These are phyloP conservation scores for Nixonia krombeini DNA, from an alignment of 1,140 invertebrate species.

Conservation along the genomic window DNA sequence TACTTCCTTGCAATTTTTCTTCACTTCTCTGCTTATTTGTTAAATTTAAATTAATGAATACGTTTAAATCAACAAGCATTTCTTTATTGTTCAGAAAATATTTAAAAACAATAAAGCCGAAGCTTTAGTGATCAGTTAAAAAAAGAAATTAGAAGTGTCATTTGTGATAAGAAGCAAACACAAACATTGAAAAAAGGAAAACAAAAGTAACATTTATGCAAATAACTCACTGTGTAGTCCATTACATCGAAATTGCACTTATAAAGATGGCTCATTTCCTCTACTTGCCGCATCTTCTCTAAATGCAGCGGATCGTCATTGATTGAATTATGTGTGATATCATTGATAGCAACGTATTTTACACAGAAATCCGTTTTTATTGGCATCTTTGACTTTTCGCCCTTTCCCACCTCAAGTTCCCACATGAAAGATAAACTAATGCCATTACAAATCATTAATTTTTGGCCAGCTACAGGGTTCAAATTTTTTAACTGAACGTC, in stretches of 20 bases:
- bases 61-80: too few relatives aligned
- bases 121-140: too few relatives aligned
- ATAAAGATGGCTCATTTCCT: conserved; percentile 66
- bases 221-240: conserved; percentile 77
- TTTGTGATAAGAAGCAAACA: too few relatives aligned
- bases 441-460: conserved; percentile 76
- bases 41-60: too few relatives aligned
- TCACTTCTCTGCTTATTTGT: too few relatives aligned
- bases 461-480: conserved; percentile 75
- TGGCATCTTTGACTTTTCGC: conserved; percentile 71
- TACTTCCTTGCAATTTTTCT: too few relatives aligned
- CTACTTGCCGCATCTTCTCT: conserved; percentile 58
- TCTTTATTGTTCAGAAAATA: too few relatives aligned
- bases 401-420: conserved; percentile 80
- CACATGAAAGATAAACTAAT: conserved; percentile 86
- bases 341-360: conserved; percentile 74
- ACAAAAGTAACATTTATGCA: not conserved
- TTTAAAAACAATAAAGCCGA: too few relatives aligned
- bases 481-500: conserved; percentile 76
- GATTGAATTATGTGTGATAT: conserved; percentile 63
- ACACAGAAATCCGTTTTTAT: conserved; percentile 81
- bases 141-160: too few relatives aligned
- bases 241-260: conserved; percentile 75
- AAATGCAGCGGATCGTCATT: conserved; percentile 69
- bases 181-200: conserved; percentile 1